Evolutionary conservation across 2,888 invertebrate genomes (phyloP), one percentile per base, ranked within the genome.

Genomic region (Lithodes maja): DNA sequence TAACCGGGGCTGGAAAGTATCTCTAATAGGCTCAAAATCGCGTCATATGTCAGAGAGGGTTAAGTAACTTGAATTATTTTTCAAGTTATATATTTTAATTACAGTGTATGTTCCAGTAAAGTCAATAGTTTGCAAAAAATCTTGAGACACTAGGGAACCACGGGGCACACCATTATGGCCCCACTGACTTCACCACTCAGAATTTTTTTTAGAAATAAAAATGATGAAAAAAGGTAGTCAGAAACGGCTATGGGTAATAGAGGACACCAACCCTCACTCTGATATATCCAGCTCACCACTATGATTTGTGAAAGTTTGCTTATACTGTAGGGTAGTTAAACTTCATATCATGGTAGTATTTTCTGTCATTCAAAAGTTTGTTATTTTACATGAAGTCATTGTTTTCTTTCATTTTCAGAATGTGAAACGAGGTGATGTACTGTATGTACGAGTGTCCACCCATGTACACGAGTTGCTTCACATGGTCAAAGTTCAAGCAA

Each of bases 341-440:
- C 7, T 61, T 61, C 7, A 61, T 12, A 7, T 5, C 12, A 61
- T 61, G 61, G 5, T 7, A 61, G 61, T 61, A 12, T 61, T 61
- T 12, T 61, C 12, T 7, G 7, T 61, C 61, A 61, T 12, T 61
- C 61, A 61, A 5, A 15, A 15, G 74, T 50, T 78, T 50, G 3
- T 50, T 78, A 68, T 49, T 68, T 52, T 54, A 68, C 50, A 77
- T 77, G 61, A 77, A 77, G 3, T 78, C 3, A 49, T 77, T 61
- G 50, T 61, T 85, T 5, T 68, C 15, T 49, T 61, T 77, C 15
- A 12, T 12, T 85, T 82, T n/a, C 87, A 88, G 87, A 84, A 33
- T 9, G 87, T 88, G 55, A 79, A 88, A 74, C 83, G 84, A 74
- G 87, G 87, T 53, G 84, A 88, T 79, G 49, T 88, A 3, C 75